Percentiles rank a stretch among this genome's conserved stretches.
These are phyloP conservation scores for Ammodramus savannarum DNA, from an alignment of 2,113 vertebrate species.

Conservation along the genomic window DNA sequence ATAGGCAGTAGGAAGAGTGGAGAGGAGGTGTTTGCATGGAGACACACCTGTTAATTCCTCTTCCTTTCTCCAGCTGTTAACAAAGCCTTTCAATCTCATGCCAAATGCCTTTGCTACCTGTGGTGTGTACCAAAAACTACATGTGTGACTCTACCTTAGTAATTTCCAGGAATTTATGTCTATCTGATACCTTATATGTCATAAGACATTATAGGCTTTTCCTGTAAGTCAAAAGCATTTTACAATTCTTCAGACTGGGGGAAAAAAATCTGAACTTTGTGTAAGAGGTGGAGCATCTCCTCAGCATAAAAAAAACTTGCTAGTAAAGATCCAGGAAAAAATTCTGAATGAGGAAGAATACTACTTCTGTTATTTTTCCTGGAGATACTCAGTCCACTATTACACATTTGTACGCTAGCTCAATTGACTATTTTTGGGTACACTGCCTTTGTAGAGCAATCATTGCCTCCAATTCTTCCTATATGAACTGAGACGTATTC, in stretches of 20 bases:
- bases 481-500: not conserved
- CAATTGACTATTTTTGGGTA: not conserved
- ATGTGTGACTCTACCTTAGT: not conserved
- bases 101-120: not conserved
- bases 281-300: not conserved
- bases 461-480: not conserved
- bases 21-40: not conserved
- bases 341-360: not conserved
- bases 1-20: not conserved
- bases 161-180: not conserved
- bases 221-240: not conserved
- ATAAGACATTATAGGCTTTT: not conserved
- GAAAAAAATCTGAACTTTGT: not conserved
- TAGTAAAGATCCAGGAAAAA: not conserved
- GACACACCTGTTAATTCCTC: not conserved
- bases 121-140: not conserved
- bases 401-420: not conserved
- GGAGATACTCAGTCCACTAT: not conserved
- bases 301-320: not conserved
- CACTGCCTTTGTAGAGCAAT: not conserved
- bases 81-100: not conserved
- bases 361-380: not conserved
- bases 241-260: not conserved
- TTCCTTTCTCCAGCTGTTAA: not conserved
- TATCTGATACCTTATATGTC: not conserved